These are phyloP conservation scores for Dendrophyllia cribrosa DNA, from an alignment of 64 coral and sea anemone species.

Conservation along the genomic window DNA sequence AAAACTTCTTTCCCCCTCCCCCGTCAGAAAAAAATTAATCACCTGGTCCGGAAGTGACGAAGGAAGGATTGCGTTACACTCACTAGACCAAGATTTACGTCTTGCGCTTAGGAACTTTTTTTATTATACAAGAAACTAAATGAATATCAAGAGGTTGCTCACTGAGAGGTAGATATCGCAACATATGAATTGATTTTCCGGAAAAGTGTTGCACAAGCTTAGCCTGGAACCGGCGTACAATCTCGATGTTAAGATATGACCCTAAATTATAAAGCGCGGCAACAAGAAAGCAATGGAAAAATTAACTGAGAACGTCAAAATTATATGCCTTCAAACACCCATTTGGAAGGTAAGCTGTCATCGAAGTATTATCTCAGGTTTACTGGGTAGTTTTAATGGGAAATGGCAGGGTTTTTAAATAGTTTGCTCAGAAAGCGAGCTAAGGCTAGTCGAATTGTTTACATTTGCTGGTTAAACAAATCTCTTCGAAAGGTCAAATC, in stretches of 20 bases:
- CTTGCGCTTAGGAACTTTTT: too few species aligned
- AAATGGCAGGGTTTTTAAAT: slow-evolving; percentile 33
- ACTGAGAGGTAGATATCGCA: too few species aligned
- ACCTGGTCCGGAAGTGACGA: too few species aligned
- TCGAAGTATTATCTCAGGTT: slow-evolving; percentile 25
- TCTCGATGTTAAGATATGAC: slow-evolving; percentile 11
- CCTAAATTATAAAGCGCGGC: slow-evolving; percentile 7
- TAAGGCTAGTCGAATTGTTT: slow-evolving; percentile 16
- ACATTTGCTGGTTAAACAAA: slow-evolving; percentile 23
- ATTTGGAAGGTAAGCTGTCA: slow-evolving; percentile 31
- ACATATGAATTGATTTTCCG: too few species aligned
- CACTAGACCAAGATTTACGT: too few species aligned
- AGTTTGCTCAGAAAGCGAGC: slow-evolving; percentile 34
- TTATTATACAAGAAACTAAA: too few species aligned
- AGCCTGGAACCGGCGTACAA: slow-evolving; percentile 1
- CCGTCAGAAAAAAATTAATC: too few species aligned
- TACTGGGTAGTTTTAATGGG: slow-evolving; percentile 9
- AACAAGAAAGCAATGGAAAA: not conserved
- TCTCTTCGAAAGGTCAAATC: slow-evolving; percentile 33
- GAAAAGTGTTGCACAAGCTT: slow-evolving; percentile 4
- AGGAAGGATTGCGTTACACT: too few species aligned
- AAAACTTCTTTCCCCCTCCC: too few species aligned
- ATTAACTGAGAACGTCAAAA: not conserved
- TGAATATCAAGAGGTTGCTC: too few species aligned
- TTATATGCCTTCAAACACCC: slow-evolving; percentile 25